Conservation (phyloP, 2,113 vertebrate species). For the Asarcornis scutulata region DNA sequence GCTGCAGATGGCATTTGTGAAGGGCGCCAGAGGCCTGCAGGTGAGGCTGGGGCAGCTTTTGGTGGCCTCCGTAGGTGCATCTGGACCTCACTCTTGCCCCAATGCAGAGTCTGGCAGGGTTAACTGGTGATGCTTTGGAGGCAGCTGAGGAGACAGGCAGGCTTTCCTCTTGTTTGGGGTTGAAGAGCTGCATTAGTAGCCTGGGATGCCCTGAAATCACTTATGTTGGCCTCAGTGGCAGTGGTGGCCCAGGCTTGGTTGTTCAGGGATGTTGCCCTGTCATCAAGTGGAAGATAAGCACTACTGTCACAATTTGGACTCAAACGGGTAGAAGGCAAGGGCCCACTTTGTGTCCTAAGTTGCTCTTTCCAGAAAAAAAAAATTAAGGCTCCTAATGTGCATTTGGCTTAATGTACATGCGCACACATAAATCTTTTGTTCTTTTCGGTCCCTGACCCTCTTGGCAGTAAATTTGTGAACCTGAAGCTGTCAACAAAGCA, state of each 20-base stretch:
- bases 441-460: background rate
- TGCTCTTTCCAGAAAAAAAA: slow-evolving; percentile 58
- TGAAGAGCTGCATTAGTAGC: background rate
- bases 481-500: slow-evolving; percentile 58
- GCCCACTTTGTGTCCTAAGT: slow-evolving; percentile 27
- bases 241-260: background rate
- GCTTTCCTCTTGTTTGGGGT: background rate
- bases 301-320: background rate
- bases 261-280: background rate
- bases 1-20: background rate
- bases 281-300: background rate
- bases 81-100: background rate
- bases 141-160: accelerated
- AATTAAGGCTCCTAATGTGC: slow-evolving; percentile 61
- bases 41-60: background rate
- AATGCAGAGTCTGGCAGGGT: accelerated
- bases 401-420: slow-evolving; percentile 9
- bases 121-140: background rate
- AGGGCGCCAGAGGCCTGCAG: background rate
- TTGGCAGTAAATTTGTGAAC: slow-evolving; percentile 61
- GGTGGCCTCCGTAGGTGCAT: background rate
- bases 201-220: background rate
- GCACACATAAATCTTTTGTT: slow-evolving; percentile 68
- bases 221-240: accelerated
- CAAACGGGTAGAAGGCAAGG: background rate